Evolutionary conservation across 92 coral and sea anemone species (phyloP).

Genomic region (Porites rus): DNA sequence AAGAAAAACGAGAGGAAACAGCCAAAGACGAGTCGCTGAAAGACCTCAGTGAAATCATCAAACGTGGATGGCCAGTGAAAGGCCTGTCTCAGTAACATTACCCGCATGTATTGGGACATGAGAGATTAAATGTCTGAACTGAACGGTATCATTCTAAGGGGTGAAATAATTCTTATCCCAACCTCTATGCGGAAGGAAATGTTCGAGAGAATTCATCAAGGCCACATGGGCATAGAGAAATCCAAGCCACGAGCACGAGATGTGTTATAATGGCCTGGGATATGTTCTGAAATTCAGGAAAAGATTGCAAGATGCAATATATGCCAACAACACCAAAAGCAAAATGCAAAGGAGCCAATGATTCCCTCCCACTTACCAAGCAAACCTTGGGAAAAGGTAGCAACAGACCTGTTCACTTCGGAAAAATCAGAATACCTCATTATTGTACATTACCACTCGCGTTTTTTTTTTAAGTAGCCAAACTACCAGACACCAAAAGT

Average conservation of each 20-base stretch:
- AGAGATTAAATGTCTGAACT: no score
- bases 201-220: not conserved
- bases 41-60: not conserved
- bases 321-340: no score
- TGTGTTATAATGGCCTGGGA: no score
- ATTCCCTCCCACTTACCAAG: no score
- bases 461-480: conserved; percentile 40
- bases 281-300: no score
- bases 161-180: not conserved
- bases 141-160: no score
- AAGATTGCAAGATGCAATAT: no score
- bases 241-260: no score
- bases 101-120: conserved; percentile 8
- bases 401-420: not conserved
- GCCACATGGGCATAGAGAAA: no score
- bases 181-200: conserved; percentile 10
- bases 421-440: conserved; percentile 40
- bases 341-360: no score
- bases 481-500: conserved; percentile 53
- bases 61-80: conserved; percentile 37
- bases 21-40: conserved; percentile 27
- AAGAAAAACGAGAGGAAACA: conserved; percentile 39
- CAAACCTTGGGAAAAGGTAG: no score
- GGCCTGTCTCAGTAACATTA: not conserved
- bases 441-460: conserved; percentile 55